Evolutionary conservation across 2,888 invertebrate species (phyloP).

Genomic region (Papilio elwesi): DNA sequence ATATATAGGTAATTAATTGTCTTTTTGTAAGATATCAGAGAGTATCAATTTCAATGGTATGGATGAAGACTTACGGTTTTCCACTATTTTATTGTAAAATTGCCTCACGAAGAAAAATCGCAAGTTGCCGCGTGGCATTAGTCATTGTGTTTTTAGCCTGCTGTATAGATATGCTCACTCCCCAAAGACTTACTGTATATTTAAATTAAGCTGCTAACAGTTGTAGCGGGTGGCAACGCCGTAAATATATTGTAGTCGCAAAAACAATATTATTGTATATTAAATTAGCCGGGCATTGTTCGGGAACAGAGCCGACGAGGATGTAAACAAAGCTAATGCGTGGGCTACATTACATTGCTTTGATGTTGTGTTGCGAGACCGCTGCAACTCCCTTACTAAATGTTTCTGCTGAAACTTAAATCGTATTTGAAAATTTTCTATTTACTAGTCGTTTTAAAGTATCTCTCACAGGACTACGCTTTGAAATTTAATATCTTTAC

Average conservation of each 20-base stretch:
- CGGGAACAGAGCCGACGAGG: constrained; percentile 30
- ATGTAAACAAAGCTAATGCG: constrained; percentile 49
- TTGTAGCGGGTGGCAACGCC: not conserved
- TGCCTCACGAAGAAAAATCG: no score
- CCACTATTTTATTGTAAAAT: no score
- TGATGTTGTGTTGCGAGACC: constrained; percentile 42
- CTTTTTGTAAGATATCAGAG: no score
- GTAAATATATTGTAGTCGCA: constrained; percentile 45
- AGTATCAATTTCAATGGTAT: no score
- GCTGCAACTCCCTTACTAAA: constrained; percentile 22
- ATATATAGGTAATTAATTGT: no score
- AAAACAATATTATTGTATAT: constrained; percentile 27
- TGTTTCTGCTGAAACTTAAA: constrained; percentile 32
- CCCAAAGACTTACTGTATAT: not conserved
- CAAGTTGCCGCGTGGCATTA: no score
- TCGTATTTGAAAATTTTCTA: constrained; percentile 6
- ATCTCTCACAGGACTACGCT: not conserved
- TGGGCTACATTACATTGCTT: constrained; percentile 47
- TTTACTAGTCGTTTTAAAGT: not conserved
- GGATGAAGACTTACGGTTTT: no score
- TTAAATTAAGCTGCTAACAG: not conserved
- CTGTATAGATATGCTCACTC: not conserved
- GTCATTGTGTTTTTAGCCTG: not conserved
- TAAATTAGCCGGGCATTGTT: constrained; percentile 29
- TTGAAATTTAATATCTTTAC: not conserved